phyloP scores from a whole-genome alignment of 2,797 vertebrate species.

The Basileuterus tristriatus region DNA sequence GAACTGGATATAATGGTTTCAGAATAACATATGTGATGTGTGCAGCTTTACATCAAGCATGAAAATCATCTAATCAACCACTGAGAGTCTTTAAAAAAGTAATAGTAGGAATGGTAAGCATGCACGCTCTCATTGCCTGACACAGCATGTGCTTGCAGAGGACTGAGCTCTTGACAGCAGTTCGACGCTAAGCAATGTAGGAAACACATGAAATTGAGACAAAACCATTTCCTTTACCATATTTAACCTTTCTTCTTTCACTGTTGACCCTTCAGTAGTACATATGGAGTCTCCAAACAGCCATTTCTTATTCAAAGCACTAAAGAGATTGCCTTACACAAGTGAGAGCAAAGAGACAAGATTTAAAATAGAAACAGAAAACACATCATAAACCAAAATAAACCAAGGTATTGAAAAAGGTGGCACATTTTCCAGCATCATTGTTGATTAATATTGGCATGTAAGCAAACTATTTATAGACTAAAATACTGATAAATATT shows the following conservation, averaged over 20 bases:
- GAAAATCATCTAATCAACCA: neutral
- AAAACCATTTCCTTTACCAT: neutral
- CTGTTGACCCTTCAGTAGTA: neutral
- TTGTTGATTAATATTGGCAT: neutral
- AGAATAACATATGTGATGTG: neutral
- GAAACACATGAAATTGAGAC: neutral
- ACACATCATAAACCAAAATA: neutral
- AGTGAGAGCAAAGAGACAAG: neutral
- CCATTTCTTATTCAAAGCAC: neutral
- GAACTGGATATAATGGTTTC: neutral
- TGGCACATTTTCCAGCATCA: neutral
- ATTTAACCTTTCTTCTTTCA: neutral
- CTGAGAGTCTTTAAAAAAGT: neutral
- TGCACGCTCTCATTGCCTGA: rapidly evolving
- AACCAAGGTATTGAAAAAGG: neutral
- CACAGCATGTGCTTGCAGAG: neutral
- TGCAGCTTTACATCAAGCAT: neutral
- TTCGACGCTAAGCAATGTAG: neutral
- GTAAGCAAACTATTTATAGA: neutral
- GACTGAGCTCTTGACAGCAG: neutral
- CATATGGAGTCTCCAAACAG: neutral
- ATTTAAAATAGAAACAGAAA: neutral
- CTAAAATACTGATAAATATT: neutral
- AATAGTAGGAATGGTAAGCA: neutral
- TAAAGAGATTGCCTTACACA: neutral